Base-by-base conservation (phyloP, 2,888 invertebrate genomes). In the Cheilosia vulpina region DNA sequence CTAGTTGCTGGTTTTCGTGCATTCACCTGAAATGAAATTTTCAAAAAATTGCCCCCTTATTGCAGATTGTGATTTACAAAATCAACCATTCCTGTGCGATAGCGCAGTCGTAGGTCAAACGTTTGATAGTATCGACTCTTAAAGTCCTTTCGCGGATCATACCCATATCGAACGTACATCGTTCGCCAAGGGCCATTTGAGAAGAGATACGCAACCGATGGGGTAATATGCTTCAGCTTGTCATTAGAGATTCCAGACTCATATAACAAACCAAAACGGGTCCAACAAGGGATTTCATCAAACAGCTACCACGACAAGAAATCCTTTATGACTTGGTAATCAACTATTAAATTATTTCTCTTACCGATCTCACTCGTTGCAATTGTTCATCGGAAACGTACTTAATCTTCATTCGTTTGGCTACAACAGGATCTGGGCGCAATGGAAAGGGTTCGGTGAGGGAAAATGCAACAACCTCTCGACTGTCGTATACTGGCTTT, bases 101-200 rank as follows among this genome's bases (percentile, higher is more conserved):
- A 91, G 5, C 92, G 89, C n/a, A 92, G 73, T 88, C 97, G 94
- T 90, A 96, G 97, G 92, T 98, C 98, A 79, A 98, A 93, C 2
- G 96, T 96, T 93, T 99, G 99, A 91, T 97, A 98, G 68, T 95
- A 94, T 88, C 97, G 95, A 1, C 98, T 94, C 2, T 93, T 93
- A 4, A 96, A 95, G 87, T 97, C 95, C 88, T 95, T 95, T 31
- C 97, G 94, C 0, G 99, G 99, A 93, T 99, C 98, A 90, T 97
- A 99, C 0, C 98, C 98, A 89, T 96, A 96, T 88, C 94, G 95
- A 1, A 97, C 95, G 97, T 99, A 99, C 90, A 97, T 94, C 68
- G 96, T 94, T 87, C 98, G 94, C 98, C 98, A 99, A 0, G 98
- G 99, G 0, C 99, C 99, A 84, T 95, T 96, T 69, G 94, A 93